Percentiles rank a stretch among this genome's conserved stretches.
Conservation (phyloP, 2,113 vertebrate genomes). For the Gorsachius goisagi region DNA sequence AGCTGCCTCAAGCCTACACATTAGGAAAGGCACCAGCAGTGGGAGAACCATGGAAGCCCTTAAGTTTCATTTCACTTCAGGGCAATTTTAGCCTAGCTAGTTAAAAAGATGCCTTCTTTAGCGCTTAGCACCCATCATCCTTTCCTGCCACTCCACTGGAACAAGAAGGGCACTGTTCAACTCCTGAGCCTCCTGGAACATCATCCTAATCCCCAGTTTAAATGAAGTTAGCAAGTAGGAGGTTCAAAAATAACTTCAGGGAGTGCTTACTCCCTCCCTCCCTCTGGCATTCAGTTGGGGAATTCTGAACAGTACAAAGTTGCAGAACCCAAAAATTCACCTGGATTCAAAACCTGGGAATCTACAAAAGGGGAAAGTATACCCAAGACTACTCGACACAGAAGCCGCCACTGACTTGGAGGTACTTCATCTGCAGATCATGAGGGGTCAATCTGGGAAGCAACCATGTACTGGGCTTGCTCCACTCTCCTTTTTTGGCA, state of each 20-base stretch:
- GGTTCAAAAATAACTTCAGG: not conserved
- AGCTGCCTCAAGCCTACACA: not conserved
- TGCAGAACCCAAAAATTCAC: not conserved
- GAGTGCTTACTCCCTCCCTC: not conserved
- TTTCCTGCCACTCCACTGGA: not conserved
- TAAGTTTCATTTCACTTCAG: not conserved
- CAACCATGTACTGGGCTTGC: accelerated
- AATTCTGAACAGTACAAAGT: not conserved
- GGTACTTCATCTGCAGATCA: not conserved
- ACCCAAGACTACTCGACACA: not conserved
- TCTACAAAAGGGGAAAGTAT: not conserved
- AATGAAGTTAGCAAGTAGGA: not conserved
- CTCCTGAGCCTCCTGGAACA: not conserved
- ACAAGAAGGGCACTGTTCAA: not conserved
- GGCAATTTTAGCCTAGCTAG: not conserved
- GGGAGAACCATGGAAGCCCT: not conserved
- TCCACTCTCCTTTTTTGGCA: not conserved
- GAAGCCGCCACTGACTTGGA: not conserved
- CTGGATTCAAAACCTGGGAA: not conserved
- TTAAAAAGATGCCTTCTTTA: not conserved
- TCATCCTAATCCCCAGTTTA: not conserved
- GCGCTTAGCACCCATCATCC: not conserved
- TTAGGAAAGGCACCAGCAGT: not conserved
- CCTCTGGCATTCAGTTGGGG: accelerated
- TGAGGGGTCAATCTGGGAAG: not conserved